phyloP scores from a whole-genome alignment of 1,140 invertebrate genomes.

The Cylas formicarius region DNA sequence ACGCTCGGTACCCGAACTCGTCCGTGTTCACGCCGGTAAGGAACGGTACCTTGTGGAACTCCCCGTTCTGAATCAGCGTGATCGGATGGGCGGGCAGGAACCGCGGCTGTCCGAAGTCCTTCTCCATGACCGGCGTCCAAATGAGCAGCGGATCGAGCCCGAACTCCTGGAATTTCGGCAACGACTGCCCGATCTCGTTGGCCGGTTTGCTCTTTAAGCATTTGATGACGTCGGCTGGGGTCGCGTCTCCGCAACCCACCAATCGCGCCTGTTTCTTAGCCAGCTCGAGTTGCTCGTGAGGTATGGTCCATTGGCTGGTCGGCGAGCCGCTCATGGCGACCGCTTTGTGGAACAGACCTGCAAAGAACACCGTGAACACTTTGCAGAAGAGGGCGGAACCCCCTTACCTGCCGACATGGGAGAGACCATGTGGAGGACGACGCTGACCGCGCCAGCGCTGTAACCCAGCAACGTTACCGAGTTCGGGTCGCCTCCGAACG shows the following conservation, averaged over 20 bases:
- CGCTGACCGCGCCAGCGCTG: conserved; percentile 60
- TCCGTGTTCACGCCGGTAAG: conserved; percentile 58
- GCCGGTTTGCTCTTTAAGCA: conserved; percentile 54
- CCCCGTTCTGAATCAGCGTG: conserved; percentile 49
- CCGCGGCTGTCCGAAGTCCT: conserved; percentile 57
- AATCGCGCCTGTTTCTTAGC: conserved; percentile 60
- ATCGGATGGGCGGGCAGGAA: conserved; percentile 56
- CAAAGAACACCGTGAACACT: not conserved
- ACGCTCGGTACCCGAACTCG: conserved; percentile 55
- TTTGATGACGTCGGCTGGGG: conserved; percentile 49
- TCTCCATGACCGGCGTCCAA: conserved; percentile 62
- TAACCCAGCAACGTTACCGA: conserved; percentile 63
- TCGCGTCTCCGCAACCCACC: conserved; percentile 57
- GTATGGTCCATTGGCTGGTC: conserved; percentile 49
- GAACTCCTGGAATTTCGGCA: conserved; percentile 49
- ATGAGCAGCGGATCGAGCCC: conserved; percentile 51
- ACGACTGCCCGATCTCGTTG: conserved; percentile 47
- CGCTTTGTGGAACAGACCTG: conserved; percentile 58
- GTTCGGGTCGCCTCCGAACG: conserved; percentile 68
- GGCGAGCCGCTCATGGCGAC: conserved; percentile 64
- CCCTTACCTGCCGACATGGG: conserved; percentile 53
- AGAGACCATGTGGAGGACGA: conserved; percentile 60
- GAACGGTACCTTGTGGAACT: conserved; percentile 56
- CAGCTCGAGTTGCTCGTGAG: conserved; percentile 50
- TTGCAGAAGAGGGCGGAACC: not conserved